Evolutionary conservation across 1,140 invertebrate species (phyloP).

Genomic region (Onthophagus taurus): DNA sequence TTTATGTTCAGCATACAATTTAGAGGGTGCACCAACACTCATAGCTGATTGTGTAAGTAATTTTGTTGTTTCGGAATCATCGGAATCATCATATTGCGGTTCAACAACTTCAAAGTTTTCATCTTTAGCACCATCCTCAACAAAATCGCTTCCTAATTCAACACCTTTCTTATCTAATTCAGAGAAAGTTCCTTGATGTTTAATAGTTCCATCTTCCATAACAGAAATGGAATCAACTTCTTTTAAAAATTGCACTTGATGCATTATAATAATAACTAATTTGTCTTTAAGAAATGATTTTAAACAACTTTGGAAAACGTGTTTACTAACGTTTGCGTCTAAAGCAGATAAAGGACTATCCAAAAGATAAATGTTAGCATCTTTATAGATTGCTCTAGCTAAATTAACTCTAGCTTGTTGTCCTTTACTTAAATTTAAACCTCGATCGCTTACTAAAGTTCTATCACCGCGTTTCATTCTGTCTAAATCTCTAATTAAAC

Average conservation of each 20-base stretch:
- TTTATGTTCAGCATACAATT: constrained; percentile 11
- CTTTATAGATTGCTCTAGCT: constrained; percentile 69
- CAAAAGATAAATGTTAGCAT: constrained; percentile 73
- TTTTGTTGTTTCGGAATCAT: constrained; percentile 7
- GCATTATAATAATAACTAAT: constrained; percentile 68
- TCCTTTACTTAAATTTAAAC: constrained; percentile 76
- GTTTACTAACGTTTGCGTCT: constrained; percentile 57
- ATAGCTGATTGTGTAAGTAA: not conserved
- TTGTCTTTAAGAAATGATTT: constrained; percentile 57
- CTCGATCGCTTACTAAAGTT: constrained; percentile 77
- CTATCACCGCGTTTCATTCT: constrained; percentile 64
- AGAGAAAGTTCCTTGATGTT: constrained; percentile 17
- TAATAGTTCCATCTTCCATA: constrained; percentile 5
- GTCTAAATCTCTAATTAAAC: constrained; percentile 64
- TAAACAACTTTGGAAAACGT: constrained; percentile 66
- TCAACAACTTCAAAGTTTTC: not conserved
- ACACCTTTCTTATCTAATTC: constrained; percentile 17
- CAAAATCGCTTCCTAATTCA: constrained; percentile 2
- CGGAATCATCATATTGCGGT: not conserved
- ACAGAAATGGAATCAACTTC: constrained; percentile 6
- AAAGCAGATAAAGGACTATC: constrained; percentile 77
- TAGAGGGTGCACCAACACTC: not conserved
- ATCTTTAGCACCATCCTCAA: not conserved
- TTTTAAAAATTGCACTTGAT: constrained; percentile 68
- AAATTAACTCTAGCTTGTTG: constrained; percentile 84